Percentiles rank a stretch among this genome's conserved stretches.
These are phyloP conservation scores for Parazoanthus swiftii DNA, from an alignment of 92 coral and sea anemone genomes.

Conservation along the genomic window DNA sequence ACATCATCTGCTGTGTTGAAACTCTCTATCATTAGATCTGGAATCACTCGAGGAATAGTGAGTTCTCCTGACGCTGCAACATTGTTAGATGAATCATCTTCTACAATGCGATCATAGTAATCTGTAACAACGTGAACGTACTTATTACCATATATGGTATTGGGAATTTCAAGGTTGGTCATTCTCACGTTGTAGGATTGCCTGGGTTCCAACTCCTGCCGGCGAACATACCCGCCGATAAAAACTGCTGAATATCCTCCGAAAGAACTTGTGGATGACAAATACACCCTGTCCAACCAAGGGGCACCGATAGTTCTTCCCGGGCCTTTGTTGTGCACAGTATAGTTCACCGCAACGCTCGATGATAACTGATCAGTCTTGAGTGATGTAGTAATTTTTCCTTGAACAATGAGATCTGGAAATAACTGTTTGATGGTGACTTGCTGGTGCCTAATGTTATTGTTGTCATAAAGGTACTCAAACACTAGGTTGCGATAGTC, in stretches of 20 bases:
- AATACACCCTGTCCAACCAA: slow-evolving; percentile 60
- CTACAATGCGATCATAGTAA: slow-evolving; percentile 49
- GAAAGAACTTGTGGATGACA: slow-evolving; percentile 45
- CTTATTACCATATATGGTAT: slow-evolving; percentile 51
- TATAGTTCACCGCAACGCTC: slow-evolving; percentile 50
- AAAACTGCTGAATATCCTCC: slow-evolving; percentile 16
- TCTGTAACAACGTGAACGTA: slow-evolving; percentile 55
- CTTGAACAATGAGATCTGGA: slow-evolving; percentile 56
- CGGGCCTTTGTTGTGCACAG: slow-evolving; percentile 58
- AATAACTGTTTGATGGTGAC: slow-evolving; percentile 50
- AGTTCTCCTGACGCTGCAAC: slow-evolving; percentile 31
- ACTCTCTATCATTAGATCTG: slow-evolving; percentile 54
- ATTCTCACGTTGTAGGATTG: slow-evolving; percentile 42
- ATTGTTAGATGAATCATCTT: slow-evolving; percentile 48
- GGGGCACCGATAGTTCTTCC: slow-evolving; percentile 67
- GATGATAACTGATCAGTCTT: slow-evolving; percentile 41
- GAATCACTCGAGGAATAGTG: slow-evolving; percentile 51
- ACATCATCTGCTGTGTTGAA: slow-evolving; percentile 31
- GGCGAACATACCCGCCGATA: slow-evolving; percentile 47
- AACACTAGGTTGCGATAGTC: slow-evolving; percentile 63
- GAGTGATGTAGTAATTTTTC: slow-evolving; percentile 34
- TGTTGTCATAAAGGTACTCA: slow-evolving; percentile 56
- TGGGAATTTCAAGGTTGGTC: slow-evolving; percentile 47
- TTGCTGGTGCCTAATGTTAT: slow-evolving; percentile 51
- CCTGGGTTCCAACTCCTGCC: slow-evolving; percentile 42